phyloP scores from a whole-genome alignment of 1,140 invertebrate genomes.

The honey bee (Apis mellifera) region Amel_HAv3.1 CM009931.2:18779001-18779500 shows the following conservation, averaged over 20 bases:
- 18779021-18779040: not conserved
- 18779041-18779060: not conserved
- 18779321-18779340: not conserved
- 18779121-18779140: not conserved
- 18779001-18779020: not conserved
- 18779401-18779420: not conserved
- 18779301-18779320: not conserved
- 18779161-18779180: not conserved
- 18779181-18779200: not conserved
- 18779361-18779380: too few species aligned
- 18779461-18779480: not conserved
- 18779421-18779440: not conserved
- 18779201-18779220: not conserved
- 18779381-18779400: not conserved
- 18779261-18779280: not conserved
- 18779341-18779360: too few species aligned
- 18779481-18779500: not conserved
- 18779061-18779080: not conserved
- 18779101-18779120: not conserved
- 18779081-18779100: not conserved
- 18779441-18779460: not conserved
- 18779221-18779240: not conserved
- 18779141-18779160: too few species aligned
- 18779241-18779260: too few species aligned
- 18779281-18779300: not conserved